These are phyloP conservation scores for Lutjanus erythropterus DNA, from an alignment of 2,113 vertebrate species.

Conservation along the genomic window DNA sequence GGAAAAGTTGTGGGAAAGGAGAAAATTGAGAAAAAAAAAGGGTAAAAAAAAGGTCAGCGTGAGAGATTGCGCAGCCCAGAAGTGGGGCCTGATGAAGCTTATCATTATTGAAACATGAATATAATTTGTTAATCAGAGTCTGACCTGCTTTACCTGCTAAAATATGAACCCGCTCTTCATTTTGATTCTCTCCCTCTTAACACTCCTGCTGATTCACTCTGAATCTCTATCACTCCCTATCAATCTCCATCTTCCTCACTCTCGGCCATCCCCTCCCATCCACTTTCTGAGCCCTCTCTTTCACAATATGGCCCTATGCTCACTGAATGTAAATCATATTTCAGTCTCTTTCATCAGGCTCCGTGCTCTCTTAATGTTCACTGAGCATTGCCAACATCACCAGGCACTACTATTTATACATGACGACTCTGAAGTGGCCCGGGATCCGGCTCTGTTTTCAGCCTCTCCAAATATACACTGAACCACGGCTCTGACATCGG, in stretches of 20 bases:
- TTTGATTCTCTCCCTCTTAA: conserved; percentile 24
- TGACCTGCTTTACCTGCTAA: conserved; percentile 55
- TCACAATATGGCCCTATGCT: conserved; percentile 50
- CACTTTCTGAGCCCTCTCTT: conserved; percentile 26
- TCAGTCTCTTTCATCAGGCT: conserved; percentile 82
- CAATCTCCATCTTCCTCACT: conserved; percentile 49
- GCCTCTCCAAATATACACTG: conserved; percentile 63
- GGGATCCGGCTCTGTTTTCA: conserved; percentile 70
- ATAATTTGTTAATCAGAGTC: conserved; percentile 63
- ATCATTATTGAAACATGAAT: conserved; percentile 66
- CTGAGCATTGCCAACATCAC: conserved; percentile 55
- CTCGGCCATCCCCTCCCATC: conserved; percentile 28
- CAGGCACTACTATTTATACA: conserved; percentile 75
- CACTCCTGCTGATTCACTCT: conserved; percentile 17
- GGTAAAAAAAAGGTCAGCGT: background rate
- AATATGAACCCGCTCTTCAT: conserved; percentile 48
- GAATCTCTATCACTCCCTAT: conserved; percentile 38
- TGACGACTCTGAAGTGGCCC: conserved; percentile 43
- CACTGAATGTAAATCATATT: conserved; percentile 77
- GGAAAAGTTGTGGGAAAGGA: conserved; percentile 1
- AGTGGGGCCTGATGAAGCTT: conserved; percentile 38
- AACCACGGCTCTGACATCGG: conserved; percentile 38
- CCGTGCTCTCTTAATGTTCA: conserved; percentile 53
- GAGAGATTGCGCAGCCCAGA: conserved; percentile 14
- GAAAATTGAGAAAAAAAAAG: background rate